Evolutionary conservation across 2,113 vertebrate genomes (phyloP).

Genomic region (Sinosuthora webbiana): DNA sequence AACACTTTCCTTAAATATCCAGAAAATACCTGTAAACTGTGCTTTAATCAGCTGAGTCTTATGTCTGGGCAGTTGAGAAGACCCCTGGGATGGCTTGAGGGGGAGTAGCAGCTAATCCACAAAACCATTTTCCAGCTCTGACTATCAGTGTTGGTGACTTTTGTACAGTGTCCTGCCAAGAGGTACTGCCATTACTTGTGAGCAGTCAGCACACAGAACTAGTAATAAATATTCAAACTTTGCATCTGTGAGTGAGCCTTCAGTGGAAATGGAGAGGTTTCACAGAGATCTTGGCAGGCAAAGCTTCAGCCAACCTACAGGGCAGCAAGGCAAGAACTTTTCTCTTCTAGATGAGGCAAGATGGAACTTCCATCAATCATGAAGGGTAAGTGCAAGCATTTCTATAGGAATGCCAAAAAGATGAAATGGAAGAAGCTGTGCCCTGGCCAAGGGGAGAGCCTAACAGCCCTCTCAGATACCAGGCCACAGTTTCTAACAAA

Average conservation of each 20-base stretch:
- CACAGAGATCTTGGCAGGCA: neutral
- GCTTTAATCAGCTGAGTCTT: neutral
- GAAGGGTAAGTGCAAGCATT: neutral
- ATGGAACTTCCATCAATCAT: neutral
- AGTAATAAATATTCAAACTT: neutral
- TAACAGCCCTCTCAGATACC: neutral
- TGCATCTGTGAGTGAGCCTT: neutral
- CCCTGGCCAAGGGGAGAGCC: neutral
- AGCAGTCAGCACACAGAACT: neutral
- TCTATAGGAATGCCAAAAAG: neutral
- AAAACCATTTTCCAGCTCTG: constrained; percentile 11
- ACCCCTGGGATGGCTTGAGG: neutral
- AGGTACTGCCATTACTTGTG: neutral
- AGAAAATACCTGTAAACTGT: neutral
- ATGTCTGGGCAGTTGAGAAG: neutral
- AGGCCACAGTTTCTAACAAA: neutral
- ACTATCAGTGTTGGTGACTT: neutral
- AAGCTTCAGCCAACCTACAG: neutral
- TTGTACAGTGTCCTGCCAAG: neutral
- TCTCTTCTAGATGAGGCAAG: neutral
- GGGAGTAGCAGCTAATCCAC: neutral
- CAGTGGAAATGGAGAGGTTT: neutral
- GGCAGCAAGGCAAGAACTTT: neutral
- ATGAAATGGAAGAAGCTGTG: neutral
- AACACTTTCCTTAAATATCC: neutral